Base-by-base conservation (phyloP, 1,140 invertebrate genomes). In the Apis dorsata region DNA sequence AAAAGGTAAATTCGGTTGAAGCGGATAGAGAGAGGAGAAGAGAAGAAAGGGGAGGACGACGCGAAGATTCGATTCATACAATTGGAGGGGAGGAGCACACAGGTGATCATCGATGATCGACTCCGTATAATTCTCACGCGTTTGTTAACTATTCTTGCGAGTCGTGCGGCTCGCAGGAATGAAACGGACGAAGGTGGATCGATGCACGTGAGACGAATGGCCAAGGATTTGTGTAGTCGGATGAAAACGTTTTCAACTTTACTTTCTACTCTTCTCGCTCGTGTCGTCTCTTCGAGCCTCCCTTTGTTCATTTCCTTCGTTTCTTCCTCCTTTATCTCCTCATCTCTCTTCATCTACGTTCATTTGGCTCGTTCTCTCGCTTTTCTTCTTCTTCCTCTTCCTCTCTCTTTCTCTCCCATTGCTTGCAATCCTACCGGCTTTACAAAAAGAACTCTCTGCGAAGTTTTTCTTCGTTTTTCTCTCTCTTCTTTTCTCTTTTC, bases 191-290 rank as follows among this genome's bases (percentile, higher is more conserved):
- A 63, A 84, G 77, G 62, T 62, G 82, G 82, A 80, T 84, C 78
- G 82, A 74, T 74, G 78, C n/a, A 84, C 83, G 83, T 84, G 83
- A 84, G 63, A 53, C 79, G 79, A 81, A 84, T 84, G 49, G 15
- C 57, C 49, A 66, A 81, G 28, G 69, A 81, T 34, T 34, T 69
- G 55, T 19, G 78, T 49, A 78, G 71, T 84, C 63, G 55, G 79
- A 75, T 63, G 83, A 73, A 81, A 84, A 81, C 83, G 57, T 81
- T 84, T 84, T 34, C 28, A 84, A 84, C 57, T 59, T 60, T 75
- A 28, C 21, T n/a, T 60, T 51, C 80, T 7, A 1, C 51, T 7
- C 28, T 5, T 57, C 51, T 57, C 21, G 8, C 13, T 60, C 49
- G 62, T 17, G n/a, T 59, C 49, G 8, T 17, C 13, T 53, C 78